Evolutionary conservation across 1,140 invertebrate genomes (phyloP).

Genomic region (Lutraria rhynchaena): DNA sequence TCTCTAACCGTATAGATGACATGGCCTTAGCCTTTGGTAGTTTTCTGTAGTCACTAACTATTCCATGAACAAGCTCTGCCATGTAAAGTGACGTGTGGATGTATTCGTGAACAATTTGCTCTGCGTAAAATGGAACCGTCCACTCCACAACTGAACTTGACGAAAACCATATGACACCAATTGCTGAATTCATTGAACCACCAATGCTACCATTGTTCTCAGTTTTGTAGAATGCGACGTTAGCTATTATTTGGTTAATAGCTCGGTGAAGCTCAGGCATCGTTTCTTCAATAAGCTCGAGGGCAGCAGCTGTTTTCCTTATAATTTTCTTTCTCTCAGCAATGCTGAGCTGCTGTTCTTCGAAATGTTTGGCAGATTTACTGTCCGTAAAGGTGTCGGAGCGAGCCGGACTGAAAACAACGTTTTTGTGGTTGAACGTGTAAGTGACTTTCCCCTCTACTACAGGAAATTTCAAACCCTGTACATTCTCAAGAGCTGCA

Average conservation of each 20-base stretch:
- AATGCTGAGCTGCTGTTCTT: neutral
- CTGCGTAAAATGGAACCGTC: no score
- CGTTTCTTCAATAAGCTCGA: neutral
- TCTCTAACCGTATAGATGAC: no score
- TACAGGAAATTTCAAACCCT: slow-evolving; percentile 10
- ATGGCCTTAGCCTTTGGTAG: no score
- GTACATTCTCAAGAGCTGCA: slow-evolving; percentile 7
- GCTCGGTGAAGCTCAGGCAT: slow-evolving; percentile 15
- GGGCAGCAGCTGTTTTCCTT: neutral
- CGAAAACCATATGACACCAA: slow-evolving; percentile 12
- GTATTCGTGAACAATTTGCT: slow-evolving; percentile 29
- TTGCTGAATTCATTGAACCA: slow-evolving; percentile 1
- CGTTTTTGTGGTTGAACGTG: neutral
- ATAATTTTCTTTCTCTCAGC: neutral
- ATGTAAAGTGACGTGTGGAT: no score
- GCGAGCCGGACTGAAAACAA: neutral
- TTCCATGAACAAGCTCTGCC: no score
- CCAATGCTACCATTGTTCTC: neutral
- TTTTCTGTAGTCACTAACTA: no score
- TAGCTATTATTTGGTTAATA: slow-evolving; percentile 12
- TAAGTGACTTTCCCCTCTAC: neutral
- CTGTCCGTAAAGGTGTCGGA: neutral
- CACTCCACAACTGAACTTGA: neutral
- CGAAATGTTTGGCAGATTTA: neutral
- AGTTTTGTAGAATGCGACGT: slow-evolving; percentile 25